These are phyloP conservation scores for Rhodophaea formosa DNA, from an alignment of 2,888 invertebrate genomes.

Conservation along the genomic window DNA sequence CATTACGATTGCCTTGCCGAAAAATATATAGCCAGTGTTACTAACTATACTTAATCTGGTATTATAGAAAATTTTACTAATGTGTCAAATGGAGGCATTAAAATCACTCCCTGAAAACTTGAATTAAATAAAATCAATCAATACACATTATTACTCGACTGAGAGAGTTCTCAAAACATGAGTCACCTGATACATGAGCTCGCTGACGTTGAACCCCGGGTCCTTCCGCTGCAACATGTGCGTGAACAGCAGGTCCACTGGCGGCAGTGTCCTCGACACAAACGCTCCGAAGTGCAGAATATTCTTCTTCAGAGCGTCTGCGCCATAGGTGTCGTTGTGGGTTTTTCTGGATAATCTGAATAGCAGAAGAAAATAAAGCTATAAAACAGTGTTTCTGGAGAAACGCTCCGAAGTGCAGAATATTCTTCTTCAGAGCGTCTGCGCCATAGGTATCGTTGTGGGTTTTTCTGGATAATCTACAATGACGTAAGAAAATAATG, in stretches of 20 bases:
- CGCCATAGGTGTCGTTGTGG: background rate
- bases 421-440: background rate
- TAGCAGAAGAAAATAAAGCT: too few species aligned
- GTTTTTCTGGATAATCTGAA: background rate
- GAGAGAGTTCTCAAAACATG: background rate
- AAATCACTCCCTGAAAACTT: too few species aligned
- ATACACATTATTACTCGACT: too few species aligned
- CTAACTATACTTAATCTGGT: too few species aligned
- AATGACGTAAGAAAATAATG: background rate
- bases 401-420: constrained; percentile 32
- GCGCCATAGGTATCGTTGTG: background rate
- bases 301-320: background rate
- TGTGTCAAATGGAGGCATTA: too few species aligned
- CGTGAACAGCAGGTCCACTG: constrained; percentile 35
- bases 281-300: constrained; percentile 33
- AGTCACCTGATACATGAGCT: constrained; percentile 38
- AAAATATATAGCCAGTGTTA: too few species aligned
- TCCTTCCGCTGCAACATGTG: constrained; percentile 35
- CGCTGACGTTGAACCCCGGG: constrained; percentile 37
- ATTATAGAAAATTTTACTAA: too few species aligned
- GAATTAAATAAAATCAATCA: too few species aligned
- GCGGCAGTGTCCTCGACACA: constrained; percentile 20
- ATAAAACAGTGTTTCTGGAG: constrained; percentile 19
- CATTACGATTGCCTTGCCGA: too few species aligned
- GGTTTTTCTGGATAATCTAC: background rate